Evolutionary conservation across 2,113 vertebrate genomes (phyloP).

Genomic region (Chloroceryle aenea): DNA sequence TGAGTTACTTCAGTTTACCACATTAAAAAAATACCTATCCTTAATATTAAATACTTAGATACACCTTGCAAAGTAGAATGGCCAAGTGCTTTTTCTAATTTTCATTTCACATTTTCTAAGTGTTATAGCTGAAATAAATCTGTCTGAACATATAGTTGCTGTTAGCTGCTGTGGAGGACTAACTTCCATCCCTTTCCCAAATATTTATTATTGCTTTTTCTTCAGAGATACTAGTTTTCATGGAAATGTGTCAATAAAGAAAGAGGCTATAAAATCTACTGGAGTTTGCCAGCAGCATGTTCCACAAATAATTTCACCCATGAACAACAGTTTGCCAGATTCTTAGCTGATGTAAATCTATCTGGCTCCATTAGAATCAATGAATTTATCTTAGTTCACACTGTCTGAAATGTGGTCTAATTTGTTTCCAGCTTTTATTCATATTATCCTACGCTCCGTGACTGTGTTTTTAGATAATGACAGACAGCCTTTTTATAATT

Average conservation of each 20-base stretch:
- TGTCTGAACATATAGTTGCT: neutral
- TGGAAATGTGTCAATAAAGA: slow-evolving; percentile 4
- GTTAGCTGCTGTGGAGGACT: neutral
- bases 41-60: neutral
- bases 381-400: slow-evolving; percentile 17
- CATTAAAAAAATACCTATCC: neutral
- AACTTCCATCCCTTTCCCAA: neutral
- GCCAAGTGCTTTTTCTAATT: neutral
- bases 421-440: slow-evolving; percentile 37
- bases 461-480: neutral
- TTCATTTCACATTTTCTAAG: neutral
- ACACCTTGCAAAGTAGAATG: neutral
- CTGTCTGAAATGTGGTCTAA: neutral
- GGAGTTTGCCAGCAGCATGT: neutral
- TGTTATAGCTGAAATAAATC: neutral
- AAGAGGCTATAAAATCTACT: slow-evolving; percentile 1
- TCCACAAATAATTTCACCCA: neutral
- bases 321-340: slow-evolving; percentile 35
- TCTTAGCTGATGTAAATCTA: slow-evolving; percentile 28
- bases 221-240: slow-evolving; percentile 12
- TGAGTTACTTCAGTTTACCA: neutral
- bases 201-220: neutral
- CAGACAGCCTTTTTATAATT: neutral
- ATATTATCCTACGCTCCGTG: neutral
- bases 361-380: slow-evolving; percentile 21